These are phyloP conservation scores for Leucosticte australis DNA, from an alignment of 2,113 vertebrate species.

Conservation along the genomic window DNA sequence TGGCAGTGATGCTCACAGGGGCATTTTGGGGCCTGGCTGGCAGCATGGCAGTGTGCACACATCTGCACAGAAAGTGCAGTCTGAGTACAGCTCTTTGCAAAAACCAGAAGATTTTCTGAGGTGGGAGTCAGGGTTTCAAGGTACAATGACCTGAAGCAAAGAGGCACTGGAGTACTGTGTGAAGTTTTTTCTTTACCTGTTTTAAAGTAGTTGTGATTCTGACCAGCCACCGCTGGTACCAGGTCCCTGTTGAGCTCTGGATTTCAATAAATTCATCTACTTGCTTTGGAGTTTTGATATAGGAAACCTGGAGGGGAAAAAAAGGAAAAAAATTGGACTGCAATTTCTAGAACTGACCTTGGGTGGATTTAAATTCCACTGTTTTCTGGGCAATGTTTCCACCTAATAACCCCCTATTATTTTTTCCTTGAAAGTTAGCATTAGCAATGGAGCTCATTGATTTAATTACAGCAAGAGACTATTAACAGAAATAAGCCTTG, in stretches of 20 bases:
- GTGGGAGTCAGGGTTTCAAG: not conserved
- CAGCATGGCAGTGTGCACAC: not conserved
- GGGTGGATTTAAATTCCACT: not conserved
- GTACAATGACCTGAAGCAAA: not conserved
- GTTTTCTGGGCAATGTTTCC: not conserved
- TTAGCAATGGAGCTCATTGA: not conserved
- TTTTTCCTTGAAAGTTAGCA: not conserved
- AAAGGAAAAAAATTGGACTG: not conserved
- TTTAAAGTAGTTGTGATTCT: constrained; percentile 84
- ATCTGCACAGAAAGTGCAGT: not conserved
- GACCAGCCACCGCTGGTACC: constrained; percentile 89
- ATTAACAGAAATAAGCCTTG: not conserved
- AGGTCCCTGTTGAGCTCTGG: constrained; percentile 89
- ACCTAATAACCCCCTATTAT: not conserved
- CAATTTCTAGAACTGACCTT: not conserved
- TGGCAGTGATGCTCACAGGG: not conserved
- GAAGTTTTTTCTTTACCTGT: constrained; percentile 75
- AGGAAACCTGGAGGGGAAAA: constrained; percentile 79
- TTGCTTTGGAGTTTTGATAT: constrained; percentile 94
- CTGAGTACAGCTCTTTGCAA: not conserved
- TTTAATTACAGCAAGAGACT: not conserved
- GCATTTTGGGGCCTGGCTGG: not conserved
- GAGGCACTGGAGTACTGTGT: not conserved
- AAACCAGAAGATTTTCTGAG: not conserved
- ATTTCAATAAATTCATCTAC: constrained; percentile 96